Evolutionary conservation across 1,140 invertebrate genomes (phyloP), one percentile per base, ranked within the genome.

Genomic region (Paralvinella palmiformis): DNA sequence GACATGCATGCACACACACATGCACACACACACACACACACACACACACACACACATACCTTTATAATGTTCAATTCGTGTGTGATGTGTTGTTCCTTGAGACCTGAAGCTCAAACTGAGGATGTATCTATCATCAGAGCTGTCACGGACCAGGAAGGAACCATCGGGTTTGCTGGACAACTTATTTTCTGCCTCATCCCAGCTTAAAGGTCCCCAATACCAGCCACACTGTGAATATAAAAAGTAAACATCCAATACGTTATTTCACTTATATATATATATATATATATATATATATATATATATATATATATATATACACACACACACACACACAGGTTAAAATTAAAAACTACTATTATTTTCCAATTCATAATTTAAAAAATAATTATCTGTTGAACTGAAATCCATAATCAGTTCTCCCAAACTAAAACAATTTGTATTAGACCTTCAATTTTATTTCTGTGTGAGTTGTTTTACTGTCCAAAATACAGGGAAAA

Each of bases 121-220:
- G 72, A 98, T 96, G 81, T 98, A 97, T 82, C 94, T 91, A 81
- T 96, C 91, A 80, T 97, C 94, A 68, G 92, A 96, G 73, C 92
- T 95, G 79, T 98, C 95, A 66, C 94, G 85, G n/a, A 97, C 92
- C 62, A 97, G 92, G 75, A 98, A 97, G 4, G 84, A 84, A 4
- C 84, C 95, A 79, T 97, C 94, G 1, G 93, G 92, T 82, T 97
- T 94, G 74, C 91, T 92, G 3, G 88, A 89, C 20, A 98, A 83
- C 67, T 96, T 89, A 79, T 92, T 91, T 79, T 97, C 94, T 0
- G 94, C 94, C 63, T 90, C 89, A 80, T 95, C 92, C 55, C 92
- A 91, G 61, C 91, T 93, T 72, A 98, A 86, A 48, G 94, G 94
- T 69, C 95, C 95, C 94, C 94, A 98, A 80, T 98, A 98, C 94